phyloP scores from a whole-genome alignment of 2,888 invertebrate genomes.

The Nycteola revayana region DNA sequence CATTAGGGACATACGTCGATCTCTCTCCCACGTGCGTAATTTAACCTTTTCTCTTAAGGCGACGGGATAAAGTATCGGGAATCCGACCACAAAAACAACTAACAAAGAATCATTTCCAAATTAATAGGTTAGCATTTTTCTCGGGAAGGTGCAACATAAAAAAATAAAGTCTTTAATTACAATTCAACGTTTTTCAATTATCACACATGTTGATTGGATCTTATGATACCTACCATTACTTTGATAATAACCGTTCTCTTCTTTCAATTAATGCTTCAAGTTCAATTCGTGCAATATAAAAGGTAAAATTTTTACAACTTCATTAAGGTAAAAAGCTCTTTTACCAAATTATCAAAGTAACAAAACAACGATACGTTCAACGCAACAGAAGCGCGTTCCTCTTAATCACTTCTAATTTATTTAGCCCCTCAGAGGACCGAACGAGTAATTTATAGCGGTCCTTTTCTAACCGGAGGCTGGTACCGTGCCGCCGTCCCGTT shows the following conservation, averaged over 20 bases:
- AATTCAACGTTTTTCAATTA: slow-evolving; percentile 1
- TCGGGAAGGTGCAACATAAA: slow-evolving; percentile 20
- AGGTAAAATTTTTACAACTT: slow-evolving; percentile 9
- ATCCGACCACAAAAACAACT: slow-evolving; percentile 40
- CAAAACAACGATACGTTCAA: slow-evolving; percentile 64
- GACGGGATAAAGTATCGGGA: slow-evolving; percentile 56
- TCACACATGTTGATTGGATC: no score
- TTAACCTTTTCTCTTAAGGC: slow-evolving; percentile 70
- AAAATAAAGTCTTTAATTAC: slow-evolving; percentile 23
- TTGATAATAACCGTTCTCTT: no score
- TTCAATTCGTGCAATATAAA: slow-evolving; percentile 1
- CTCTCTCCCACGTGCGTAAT: slow-evolving; percentile 55
- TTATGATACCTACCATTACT: no score
- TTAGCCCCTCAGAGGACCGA: slow-evolving; percentile 74
- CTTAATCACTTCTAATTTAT: slow-evolving; percentile 83
- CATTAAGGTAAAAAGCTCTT: slow-evolving; percentile 37
- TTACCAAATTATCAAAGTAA: slow-evolving; percentile 47
- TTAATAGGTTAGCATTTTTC: slow-evolving; percentile 35
- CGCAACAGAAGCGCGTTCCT: slow-evolving; percentile 74
- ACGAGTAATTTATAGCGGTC: slow-evolving; percentile 73
- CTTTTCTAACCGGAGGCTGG: slow-evolving; percentile 58
- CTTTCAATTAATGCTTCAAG: not conserved
- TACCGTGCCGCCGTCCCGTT: slow-evolving; percentile 57
- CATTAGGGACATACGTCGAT: slow-evolving; percentile 44
- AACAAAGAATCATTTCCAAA: slow-evolving; percentile 38